Evolutionary conservation across 2,113 vertebrate genomes (phyloP), one percentile per base, ranked within the genome.

Genomic region (Delphinus delphis): DNA sequence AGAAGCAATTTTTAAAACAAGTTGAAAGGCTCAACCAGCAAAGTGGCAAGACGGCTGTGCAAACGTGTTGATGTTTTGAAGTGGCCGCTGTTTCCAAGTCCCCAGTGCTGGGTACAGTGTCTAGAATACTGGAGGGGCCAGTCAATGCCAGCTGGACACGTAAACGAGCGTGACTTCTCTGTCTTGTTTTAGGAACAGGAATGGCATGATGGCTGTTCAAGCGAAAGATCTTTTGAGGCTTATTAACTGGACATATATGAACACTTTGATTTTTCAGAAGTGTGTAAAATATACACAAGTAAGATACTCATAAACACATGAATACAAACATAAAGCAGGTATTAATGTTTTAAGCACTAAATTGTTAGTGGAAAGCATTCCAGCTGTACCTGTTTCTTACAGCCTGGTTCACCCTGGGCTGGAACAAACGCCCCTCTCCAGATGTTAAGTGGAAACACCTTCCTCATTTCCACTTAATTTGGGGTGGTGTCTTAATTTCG

Each of bases 1-100:
- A 96, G 65, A 85, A 97, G 92, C 41, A 94, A 71, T 84, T 79
- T 26, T 28, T 62, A 70, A 58, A 63, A 71, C 71, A 55, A 47
- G 55, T 23, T 5, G 58, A 85, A 88, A 58, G 58, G 6, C 87
- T 88, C 76, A 80, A 18, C 47, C 47, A 33, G 53, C 20, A 26
- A 47, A 94, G 68, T 28, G n/a, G n/a, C 44, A 33, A 67, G 73
- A 77, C 41, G 4, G 1, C 74, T 83, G 36, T 12, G 28, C 53
- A 70, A 44, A 76, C 15, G 5, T 23, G 28, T 89, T 73, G 77
- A 26, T 38, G 71, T 71, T 80, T 83, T 63, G 38, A 95, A 86
- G 86, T 36, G 86, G 47, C 7, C 3, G 2, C 68, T 60, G 50
- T 92, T 85, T 60, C n/a, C 23, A 6, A 13, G 58, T 87, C 55